Evolutionary conservation across 2,113 vertebrate species (phyloP), one percentile per base, ranked within the genome.

Genomic region (Dunckerocampus dactyliophorus): DNA sequence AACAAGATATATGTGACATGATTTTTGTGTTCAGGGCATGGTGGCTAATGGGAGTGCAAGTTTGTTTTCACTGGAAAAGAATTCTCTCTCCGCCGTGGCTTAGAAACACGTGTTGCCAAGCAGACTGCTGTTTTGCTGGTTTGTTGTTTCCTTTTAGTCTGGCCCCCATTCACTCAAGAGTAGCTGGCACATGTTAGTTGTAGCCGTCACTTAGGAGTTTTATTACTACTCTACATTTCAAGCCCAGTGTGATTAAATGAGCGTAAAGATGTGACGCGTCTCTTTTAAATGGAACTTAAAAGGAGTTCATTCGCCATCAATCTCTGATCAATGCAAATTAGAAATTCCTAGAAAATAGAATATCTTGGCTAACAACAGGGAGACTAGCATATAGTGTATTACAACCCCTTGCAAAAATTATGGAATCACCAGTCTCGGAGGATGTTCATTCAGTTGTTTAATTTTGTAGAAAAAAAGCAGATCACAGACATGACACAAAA

Each of bases 1-100:
- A 80, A 81, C 69, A 73, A 69, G 75, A 80, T 80, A 64, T 20
- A 49, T 64, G 63, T 79, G 76, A 72, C 63, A 62, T 71, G 65
- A 72, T 59, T 31, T 16, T 47, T 73, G 61, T 61, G 67, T 73
- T 24, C 61, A 71, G 72, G 65, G 69, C 69, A 62, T 16, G 71
- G 67, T 37, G 52, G 60, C 49, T 57, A 51, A 13, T 59, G 63
- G 59, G 60, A 46, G 50, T 22, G 16, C 54, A 42, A 39, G 54
- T 56, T 56, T 13, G 59, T 60, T 69, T 52, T 1, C 10, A 54
- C 54, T 59, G 49, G 19, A 75, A 63, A 75, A 59, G 59, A 75
- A 52, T 52, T 50, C 39, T 75, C 48, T 70, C 31, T 71, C 21
- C 21, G n/a, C 31, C 58, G 64, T 46, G 11, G 59, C 47, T 80